Conservation (phyloP, 2,888 invertebrate species). For the Mimumesa dahlbomi region DNA sequence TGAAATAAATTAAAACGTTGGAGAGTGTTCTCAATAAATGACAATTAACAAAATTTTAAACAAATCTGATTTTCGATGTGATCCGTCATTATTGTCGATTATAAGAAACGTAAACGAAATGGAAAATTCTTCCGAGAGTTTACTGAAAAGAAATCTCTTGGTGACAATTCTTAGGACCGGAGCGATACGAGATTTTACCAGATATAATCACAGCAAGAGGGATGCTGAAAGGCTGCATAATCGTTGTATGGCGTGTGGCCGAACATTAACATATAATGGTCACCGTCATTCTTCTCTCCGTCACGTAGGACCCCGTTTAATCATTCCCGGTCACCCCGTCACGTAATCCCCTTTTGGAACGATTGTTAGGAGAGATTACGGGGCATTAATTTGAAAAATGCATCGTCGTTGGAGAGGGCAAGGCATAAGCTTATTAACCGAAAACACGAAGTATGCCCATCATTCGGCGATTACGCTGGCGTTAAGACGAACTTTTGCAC, state of each 20-base stretch:
- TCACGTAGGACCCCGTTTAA: slow-evolving; percentile 69
- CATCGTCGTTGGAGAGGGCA: slow-evolving; percentile 45
- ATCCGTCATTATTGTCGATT: no score
- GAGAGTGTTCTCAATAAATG: no score
- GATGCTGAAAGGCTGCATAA: slow-evolving; percentile 69
- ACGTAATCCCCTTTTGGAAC: slow-evolving; percentile 61
- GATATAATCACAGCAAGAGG: slow-evolving; percentile 60
- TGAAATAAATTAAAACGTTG: no score
- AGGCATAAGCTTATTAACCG: slow-evolving; percentile 57
- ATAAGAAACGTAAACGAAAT: no score
- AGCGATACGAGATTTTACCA: slow-evolving; percentile 40
- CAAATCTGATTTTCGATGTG: no score
- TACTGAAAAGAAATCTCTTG: slow-evolving; percentile 42
- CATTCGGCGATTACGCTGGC: slow-evolving; percentile 40
- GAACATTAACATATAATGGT: slow-evolving; percentile 76
- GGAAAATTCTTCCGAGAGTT: slow-evolving; percentile 8
- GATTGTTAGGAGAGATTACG: slow-evolving; percentile 63
- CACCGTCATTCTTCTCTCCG: slow-evolving; percentile 70
- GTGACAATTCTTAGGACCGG: slow-evolving; percentile 30
- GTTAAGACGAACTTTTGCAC: slow-evolving; percentile 28
- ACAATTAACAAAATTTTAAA: no score
- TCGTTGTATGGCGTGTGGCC: slow-evolving; percentile 76
- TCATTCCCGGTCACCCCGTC: slow-evolving; percentile 69
- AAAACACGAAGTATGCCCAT: slow-evolving; percentile 41
- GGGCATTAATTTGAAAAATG: slow-evolving; percentile 67